A percentile compares a stretch with the other conserved stretches of the same genome.
phyloP scores from a whole-genome alignment of 2,113 vertebrate species.

The Gallinago media region DNA sequence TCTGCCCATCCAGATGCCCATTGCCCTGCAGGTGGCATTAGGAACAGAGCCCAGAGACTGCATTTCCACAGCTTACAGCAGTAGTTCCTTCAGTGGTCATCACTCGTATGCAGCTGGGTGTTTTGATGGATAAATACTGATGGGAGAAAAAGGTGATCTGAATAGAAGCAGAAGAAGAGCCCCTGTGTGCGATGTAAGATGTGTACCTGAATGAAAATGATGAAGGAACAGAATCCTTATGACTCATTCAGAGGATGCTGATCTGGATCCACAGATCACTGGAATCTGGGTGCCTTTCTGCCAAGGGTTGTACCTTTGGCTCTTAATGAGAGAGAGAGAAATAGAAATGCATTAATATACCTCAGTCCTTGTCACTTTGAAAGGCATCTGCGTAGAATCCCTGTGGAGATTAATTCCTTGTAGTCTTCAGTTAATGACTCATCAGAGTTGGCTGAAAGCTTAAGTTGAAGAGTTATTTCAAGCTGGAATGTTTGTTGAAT shows the following conservation, averaged over 20 bases:
- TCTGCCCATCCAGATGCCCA: conserved; percentile 76
- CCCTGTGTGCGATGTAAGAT: neutral
- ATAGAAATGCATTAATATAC: neutral
- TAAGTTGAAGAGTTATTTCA: neutral
- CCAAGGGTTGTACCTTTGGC: neutral
- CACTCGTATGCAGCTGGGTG: conserved; percentile 78
- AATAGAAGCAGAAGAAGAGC: neutral
- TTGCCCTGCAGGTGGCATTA: conserved; percentile 84
- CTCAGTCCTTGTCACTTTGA: neutral
- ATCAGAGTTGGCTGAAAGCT: neutral
- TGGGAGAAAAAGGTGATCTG: neutral
- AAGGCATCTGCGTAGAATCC: neutral
- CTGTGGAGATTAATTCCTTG: neutral
- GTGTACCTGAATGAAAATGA: neutral
- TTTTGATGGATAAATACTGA: conserved; percentile 82
- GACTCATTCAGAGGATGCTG: neutral
- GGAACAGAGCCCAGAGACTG: conserved; percentile 73
- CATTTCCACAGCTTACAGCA: conserved; percentile 60
- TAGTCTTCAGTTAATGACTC: neutral
- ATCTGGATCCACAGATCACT: neutral
- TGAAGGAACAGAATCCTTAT: neutral
- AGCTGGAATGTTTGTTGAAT: neutral
- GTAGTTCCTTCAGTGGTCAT: conserved; percentile 81
- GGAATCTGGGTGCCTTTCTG: neutral
- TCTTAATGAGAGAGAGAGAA: neutral